Conservation (phyloP, 2,888 invertebrate species). For the Tupiocoris notatus region DNA sequence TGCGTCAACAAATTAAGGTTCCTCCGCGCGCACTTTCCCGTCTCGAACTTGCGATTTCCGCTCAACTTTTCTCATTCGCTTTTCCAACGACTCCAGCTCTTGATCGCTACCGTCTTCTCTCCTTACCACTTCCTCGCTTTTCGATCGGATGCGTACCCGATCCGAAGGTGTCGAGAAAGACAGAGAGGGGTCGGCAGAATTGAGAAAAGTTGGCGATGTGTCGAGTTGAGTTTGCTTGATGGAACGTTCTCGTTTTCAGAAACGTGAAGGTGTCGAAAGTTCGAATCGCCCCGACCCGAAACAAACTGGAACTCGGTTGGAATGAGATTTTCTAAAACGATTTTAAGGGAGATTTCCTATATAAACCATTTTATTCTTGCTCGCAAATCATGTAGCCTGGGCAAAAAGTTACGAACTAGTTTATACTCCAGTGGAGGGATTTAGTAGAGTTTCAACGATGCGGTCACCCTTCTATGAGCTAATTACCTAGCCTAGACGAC, state of each 20-base stretch:
- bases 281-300: neutral
- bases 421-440: no score
- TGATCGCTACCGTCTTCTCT: neutral
- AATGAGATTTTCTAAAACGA: neutral
- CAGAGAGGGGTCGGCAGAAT: neutral
- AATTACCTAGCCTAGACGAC: no score
- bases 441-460: no score
- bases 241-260: neutral
- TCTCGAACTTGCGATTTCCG: constrained; percentile 2
- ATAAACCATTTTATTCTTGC: no score
- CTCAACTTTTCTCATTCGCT: neutral
- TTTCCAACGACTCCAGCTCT: neutral
- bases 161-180: neutral
- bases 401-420: no score
- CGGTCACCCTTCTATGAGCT: no score
- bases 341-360: neutral
- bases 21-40: neutral
- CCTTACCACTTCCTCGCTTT: neutral
- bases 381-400: no score
- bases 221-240: neutral
- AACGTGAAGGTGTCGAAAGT: neutral
- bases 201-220: neutral
- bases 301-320: neutral
- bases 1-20: neutral
- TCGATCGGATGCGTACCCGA: no score